Base-by-base conservation (phyloP, 2,888 invertebrate genomes). In the Cheilosia pagana region DNA sequence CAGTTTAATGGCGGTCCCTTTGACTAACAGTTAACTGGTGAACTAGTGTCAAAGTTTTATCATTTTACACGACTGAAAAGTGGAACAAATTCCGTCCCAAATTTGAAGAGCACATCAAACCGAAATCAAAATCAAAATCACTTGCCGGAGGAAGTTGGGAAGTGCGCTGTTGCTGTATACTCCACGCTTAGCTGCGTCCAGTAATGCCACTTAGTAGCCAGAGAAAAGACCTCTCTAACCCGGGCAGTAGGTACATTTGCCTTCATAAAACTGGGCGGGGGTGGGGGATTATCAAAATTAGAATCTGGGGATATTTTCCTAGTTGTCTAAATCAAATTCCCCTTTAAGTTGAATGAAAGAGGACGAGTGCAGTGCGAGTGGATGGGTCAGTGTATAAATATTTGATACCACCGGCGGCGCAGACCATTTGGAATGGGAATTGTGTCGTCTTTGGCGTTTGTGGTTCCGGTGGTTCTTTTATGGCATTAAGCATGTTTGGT, bases 291-390 rank as follows among this genome's bases (percentile, higher is more conserved):
- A 43, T 23, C 43, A n/a, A 60, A 60, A 60, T 60, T 60, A 60
- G 60, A 60, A 60, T 60, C 43, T 41, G 16, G n/a, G 60, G 23
- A 60, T 25, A 60, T 60, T 41, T 59, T 25, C n/a, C 43, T 19
- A n/a, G 60, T 25, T 43, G 43, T 16, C 43, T 43, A 60, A 60
- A 60, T 41, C 16, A 43, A 43, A 60, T 60, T 60, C 16, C 25
- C 10, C 43, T 43, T 60, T 8, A 25, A 43, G 41, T 41, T n/a
- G 45, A 45, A 19, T 23, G n/a, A 59, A 41, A 25, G 12, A 60
- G 43, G 43, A 60, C 25, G 21, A 25, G 19, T 7, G 14, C 7
- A 23, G n/a, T 45, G n/a, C 16, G 16, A 3, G 7, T 2, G 19
- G 16, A 45, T 25, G 25, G 43, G n/a, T 41, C 25, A 25, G 43